Base-by-base conservation (phyloP, 1,140 invertebrate species). In the Varroa destructor region DNA sequence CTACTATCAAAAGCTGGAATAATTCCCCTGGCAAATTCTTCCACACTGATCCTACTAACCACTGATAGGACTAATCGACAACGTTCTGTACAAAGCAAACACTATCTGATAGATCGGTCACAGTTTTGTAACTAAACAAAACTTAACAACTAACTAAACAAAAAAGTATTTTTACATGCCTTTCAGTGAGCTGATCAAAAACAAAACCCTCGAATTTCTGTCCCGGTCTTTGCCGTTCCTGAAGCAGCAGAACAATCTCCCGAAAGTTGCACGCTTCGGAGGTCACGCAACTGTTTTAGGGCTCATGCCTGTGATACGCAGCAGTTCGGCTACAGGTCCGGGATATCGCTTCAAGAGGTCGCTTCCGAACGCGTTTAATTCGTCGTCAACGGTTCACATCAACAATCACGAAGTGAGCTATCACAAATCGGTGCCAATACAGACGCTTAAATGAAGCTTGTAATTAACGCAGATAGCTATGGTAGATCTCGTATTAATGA, bases 191-290 rank as follows among this genome's bases (percentile, higher is more conserved):
- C 78, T 91, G 1, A 86, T 93, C 73, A 86, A 87, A 75, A 91
- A 91, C 77, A 89, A 90, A 76, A 92, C 89, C 0, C 79, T 93
- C n/a, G 88, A 89, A 75, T 92, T 90, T 79, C 83, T 93, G 75
- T 90, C 89, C 71, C 85, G 86, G 75, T 88, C 89, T 0, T 80
- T 92, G 74, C 90, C 90, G 0, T 88, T 92, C 70, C 81, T 93
- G 40, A 88, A 90, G 76, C 87, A 88, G 0, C 89, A 92, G 77
- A 87, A 89, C 75, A 90, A 89, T 1, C 78, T 93, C 75, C 90
- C 90, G 8, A 89, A 91, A 79, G 89, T 92, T 1, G 87, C 89
- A 0, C 88, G 89, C 77, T 77, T 75, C 67, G 46, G 61, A 40
- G 61, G 61, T 40, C 12, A 40, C 12, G 61, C 12, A 5, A 12